Evolutionary conservation across 1,140 invertebrate genomes (phyloP).

Genomic region (Cyclina sinensis): DNA sequence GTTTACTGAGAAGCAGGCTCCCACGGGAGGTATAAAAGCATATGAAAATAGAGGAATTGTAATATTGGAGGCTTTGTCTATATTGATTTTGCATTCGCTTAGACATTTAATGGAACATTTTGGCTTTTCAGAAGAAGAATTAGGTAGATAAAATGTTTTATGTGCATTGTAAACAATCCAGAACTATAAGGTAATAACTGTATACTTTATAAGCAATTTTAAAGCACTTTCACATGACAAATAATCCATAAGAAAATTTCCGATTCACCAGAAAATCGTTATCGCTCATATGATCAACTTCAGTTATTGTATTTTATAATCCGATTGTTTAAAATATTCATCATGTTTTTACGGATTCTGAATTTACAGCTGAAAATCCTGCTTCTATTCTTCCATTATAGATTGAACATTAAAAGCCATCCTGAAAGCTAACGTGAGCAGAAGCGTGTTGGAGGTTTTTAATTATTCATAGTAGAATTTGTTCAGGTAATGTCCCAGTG

Average conservation of each 20-base stretch:
- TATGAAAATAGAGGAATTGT: slow-evolving; percentile 47
- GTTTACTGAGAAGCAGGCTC: slow-evolving; percentile 40
- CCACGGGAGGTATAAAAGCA: slow-evolving; percentile 26
- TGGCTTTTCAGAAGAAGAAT: slow-evolving; percentile 45
- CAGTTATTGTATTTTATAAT: not conserved
- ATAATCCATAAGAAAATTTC: not conserved
- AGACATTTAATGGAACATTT: slow-evolving; percentile 42
- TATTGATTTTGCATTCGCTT: slow-evolving; percentile 62
- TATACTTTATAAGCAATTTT: slow-evolving; percentile 11
- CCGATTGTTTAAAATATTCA: not conserved
- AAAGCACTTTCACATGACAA: not conserved
- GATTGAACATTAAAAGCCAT: not conserved
- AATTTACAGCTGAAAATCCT: not conserved
- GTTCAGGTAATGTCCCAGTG: slow-evolving; percentile 32
- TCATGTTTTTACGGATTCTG: not conserved
- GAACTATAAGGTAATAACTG: slow-evolving; percentile 14
- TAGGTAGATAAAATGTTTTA: slow-evolving; percentile 35
- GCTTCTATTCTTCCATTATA: not conserved
- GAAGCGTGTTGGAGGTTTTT: slow-evolving; percentile 4
- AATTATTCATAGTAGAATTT: slow-evolving; percentile 54
- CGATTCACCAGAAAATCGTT: not conserved
- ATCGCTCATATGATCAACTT: not conserved
- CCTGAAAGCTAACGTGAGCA: not conserved
- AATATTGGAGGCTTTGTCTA: slow-evolving; percentile 32
- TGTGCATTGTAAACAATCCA: slow-evolving; percentile 9